Percentiles rank a stretch among this genome's conserved stretches.
Evolutionary conservation across 2,797 vertebrate species (phyloP).

Genomic region (Novumbra hubbsi): DNA sequence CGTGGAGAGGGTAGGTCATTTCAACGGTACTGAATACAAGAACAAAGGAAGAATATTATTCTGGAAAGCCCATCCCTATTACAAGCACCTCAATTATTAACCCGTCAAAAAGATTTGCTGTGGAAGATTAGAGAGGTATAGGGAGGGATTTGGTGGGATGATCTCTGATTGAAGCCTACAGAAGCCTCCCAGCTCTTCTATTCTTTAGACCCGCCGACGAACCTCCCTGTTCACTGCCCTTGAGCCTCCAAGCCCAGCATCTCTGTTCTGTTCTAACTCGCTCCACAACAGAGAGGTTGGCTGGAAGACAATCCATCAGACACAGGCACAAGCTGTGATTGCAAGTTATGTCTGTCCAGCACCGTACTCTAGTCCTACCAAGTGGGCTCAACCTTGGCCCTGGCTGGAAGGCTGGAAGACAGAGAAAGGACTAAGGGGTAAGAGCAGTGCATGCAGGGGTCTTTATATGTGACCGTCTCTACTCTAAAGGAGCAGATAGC

Average conservation of each 20-base stretch:
- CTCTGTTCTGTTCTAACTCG: conserved; percentile 50
- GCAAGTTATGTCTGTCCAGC: conserved; percentile 44
- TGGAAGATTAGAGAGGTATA: conserved; percentile 1
- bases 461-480: neutral
- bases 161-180: conserved; percentile 55
- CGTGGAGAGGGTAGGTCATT: neutral
- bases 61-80: neutral
- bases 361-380: conserved; percentile 43
- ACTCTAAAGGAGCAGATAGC: neutral
- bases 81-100: conserved; percentile 56
- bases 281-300: conserved; percentile 50
- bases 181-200: conserved; percentile 55
- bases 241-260: conserved; percentile 46
- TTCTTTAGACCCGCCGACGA: conserved; percentile 46
- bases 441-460: neutral
- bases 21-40: neutral
- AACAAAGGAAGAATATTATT: neutral
- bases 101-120: conserved; percentile 34
- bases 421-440: neutral
- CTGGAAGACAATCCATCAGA: conserved; percentile 70
- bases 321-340: conserved; percentile 62
- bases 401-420: neutral
- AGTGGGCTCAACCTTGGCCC: neutral
- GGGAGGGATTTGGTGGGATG: conserved; percentile 24
- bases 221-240: conserved; percentile 50